Evolutionary conservation across 2,113 vertebrate genomes (phyloP).

Genomic region (Nestor notabilis): DNA sequence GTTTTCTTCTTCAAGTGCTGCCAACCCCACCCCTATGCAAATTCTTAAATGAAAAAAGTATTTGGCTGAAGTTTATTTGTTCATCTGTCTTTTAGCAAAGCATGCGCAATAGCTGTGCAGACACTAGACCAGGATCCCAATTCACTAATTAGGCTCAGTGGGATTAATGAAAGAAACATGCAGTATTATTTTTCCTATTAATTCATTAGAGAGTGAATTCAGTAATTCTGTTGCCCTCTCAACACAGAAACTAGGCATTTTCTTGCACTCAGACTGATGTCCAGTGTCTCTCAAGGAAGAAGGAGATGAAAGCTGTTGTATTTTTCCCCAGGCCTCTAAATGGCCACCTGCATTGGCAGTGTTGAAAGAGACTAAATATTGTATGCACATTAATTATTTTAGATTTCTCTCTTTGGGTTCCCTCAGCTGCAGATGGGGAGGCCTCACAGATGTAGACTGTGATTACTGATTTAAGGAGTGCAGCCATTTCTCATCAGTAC

Average conservation of each 20-base stretch:
- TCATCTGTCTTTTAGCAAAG: background rate
- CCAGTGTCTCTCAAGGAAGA: background rate
- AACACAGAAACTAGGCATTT: background rate
- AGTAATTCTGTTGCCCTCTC: background rate
- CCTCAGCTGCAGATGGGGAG: background rate
- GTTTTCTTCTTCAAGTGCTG: background rate
- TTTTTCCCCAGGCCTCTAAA: background rate
- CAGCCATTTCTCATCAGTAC: background rate
- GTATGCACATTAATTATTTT: background rate
- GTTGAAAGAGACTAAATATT: background rate
- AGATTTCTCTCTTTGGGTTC: background rate
- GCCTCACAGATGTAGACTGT: background rate
- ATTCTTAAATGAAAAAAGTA: background rate
- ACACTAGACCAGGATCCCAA: background rate
- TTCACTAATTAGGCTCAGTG: conserved; percentile 16
- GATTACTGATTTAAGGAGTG: background rate
- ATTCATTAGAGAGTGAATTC: background rate
- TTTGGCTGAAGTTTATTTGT: background rate
- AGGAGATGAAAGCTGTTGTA: background rate
- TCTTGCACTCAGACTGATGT: background rate
- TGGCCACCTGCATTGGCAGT: background rate
- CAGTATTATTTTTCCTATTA: background rate
- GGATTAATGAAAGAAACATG: conserved; percentile 1
- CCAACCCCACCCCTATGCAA: background rate
- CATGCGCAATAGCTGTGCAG: background rate